These are phyloP conservation scores for Pleuronectes platessa DNA, from an alignment of 2,113 vertebrate genomes.

Conservation along the genomic window DNA sequence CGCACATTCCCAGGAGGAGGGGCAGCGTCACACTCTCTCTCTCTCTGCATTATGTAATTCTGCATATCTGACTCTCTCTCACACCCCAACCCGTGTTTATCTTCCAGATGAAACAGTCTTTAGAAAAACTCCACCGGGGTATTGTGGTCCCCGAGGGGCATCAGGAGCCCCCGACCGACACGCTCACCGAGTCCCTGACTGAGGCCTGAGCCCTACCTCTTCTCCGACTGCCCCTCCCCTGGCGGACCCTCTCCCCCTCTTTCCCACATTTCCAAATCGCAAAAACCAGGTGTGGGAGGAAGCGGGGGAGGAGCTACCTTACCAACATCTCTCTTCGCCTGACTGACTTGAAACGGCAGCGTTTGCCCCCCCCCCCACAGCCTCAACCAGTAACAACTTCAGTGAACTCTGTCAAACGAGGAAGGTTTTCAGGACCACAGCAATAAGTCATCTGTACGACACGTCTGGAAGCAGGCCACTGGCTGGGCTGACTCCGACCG, in stretches of 20 bases:
- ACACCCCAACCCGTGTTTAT: not conserved
- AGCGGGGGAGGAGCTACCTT: conserved; percentile 10
- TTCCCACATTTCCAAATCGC: not conserved
- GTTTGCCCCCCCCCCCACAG: conserved; percentile 17
- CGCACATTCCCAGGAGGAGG: no score
- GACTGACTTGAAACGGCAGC: conserved; percentile 70
- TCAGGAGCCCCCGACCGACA: conserved; percentile 64
- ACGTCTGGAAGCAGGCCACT: conserved; percentile 49
- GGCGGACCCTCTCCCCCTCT: not conserved
- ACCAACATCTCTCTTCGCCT: conserved; percentile 51
- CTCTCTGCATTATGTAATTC: conserved; percentile 5
- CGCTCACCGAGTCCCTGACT: conserved; percentile 56
- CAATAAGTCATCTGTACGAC: conserved; percentile 59
- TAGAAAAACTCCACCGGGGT: conserved; percentile 90
- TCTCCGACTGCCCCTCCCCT: not conserved
- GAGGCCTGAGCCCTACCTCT: conserved; percentile 58
- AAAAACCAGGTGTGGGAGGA: conserved; percentile 15
- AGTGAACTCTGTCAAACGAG: not conserved
- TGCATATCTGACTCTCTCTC: not conserved
- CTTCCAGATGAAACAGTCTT: conserved; percentile 89
- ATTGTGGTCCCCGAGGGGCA: conserved; percentile 83
- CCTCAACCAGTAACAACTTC: conserved; percentile 33
- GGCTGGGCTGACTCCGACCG: conserved; percentile 48
- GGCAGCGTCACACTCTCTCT: not conserved
- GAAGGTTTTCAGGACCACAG: conserved; percentile 55